Conservation (phyloP, 1,140 invertebrate species). For the Tetramorium simillimum region DNA sequence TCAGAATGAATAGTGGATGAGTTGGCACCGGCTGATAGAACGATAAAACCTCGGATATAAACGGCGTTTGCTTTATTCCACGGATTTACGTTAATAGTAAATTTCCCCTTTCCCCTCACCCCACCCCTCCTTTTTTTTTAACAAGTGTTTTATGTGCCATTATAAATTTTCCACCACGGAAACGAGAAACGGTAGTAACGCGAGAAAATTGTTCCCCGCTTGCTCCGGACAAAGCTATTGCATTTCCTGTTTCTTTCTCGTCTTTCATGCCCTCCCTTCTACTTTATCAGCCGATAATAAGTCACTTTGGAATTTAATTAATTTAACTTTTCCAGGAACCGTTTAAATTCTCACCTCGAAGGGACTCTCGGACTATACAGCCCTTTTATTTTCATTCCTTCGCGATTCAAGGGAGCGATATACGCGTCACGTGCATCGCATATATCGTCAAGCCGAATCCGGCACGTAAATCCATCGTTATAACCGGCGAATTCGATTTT, state of each 20-base stretch:
- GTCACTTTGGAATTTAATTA: slow-evolving; percentile 59
- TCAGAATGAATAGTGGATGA: slow-evolving; percentile 58
- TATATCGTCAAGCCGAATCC: slow-evolving; percentile 25
- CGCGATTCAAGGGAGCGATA: slow-evolving; percentile 22
- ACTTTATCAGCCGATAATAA: slow-evolving; percentile 57
- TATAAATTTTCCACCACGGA: slow-evolving; percentile 56
- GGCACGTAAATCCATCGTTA: slow-evolving; percentile 50
- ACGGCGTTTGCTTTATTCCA: slow-evolving; percentile 41
- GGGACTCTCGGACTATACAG: neutral
- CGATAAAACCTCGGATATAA: slow-evolving; percentile 47
- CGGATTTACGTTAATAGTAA: slow-evolving; percentile 60
- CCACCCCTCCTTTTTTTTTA: neutral
- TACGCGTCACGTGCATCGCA: slow-evolving; percentile 43
- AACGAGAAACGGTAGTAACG: slow-evolving; percentile 50
- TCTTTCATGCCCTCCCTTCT: neutral
- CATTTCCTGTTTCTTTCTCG: slow-evolving; percentile 32
- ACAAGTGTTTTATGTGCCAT: slow-evolving; percentile 52
- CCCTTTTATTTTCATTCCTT: slow-evolving; percentile 28
- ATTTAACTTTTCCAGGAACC: slow-evolving; percentile 14
- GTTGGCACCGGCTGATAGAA: slow-evolving; percentile 47
- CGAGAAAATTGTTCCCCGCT: slow-evolving; percentile 52
- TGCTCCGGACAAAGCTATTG: slow-evolving; percentile 7
- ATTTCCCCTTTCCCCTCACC: neutral
- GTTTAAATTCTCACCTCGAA: slow-evolving; percentile 33
- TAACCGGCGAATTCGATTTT: slow-evolving; percentile 48